Percentiles rank a stretch among this genome's conserved stretches.
These are phyloP conservation scores for Apistogramma diplotaenia DNA, from an alignment of 2,113 vertebrate species.

Conservation along the genomic window DNA sequence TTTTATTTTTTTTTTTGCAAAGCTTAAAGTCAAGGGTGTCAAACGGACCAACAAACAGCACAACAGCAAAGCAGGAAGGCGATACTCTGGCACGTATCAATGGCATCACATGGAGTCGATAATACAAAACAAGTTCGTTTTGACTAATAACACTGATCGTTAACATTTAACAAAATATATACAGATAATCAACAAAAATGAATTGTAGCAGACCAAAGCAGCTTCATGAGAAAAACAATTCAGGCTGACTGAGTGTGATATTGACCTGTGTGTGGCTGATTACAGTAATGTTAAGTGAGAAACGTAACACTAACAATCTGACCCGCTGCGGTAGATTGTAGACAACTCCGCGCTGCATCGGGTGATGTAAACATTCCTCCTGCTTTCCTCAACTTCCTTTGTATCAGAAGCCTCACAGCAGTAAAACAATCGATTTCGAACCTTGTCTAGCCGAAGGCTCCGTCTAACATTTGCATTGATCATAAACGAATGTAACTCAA, in stretches of 20 bases:
- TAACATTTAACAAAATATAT: constrained; percentile 63
- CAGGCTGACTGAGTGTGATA: constrained; percentile 17
- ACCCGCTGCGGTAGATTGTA: constrained; percentile 35
- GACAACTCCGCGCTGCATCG: constrained; percentile 10
- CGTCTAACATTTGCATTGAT: constrained; percentile 58
- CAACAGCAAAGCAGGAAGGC: constrained; percentile 29
- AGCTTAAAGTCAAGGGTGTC: constrained; percentile 19
- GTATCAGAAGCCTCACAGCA: constrained; percentile 6
- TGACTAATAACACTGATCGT: constrained; percentile 67
- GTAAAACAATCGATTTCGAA: constrained; percentile 4
- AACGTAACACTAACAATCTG: constrained; percentile 42
- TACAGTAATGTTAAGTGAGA: constrained; percentile 45
- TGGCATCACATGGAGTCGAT: constrained; percentile 32
- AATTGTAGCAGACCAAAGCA: constrained; percentile 59
- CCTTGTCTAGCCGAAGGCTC: constrained; percentile 5
- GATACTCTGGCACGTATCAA: constrained; percentile 23
- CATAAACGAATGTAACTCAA: constrained; percentile 49
- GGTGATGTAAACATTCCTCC: constrained; percentile 62
- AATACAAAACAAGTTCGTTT: constrained; percentile 15
- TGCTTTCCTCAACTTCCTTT: constrained; percentile 23
- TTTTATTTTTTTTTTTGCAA: constrained; percentile 10
- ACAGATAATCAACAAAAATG: constrained; percentile 61
- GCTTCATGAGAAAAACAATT: constrained; percentile 52
- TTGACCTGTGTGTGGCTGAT: constrained; percentile 40
- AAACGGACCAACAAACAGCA: constrained; percentile 2